Evolutionary conservation across 2,797 vertebrate genomes (phyloP), one percentile per base, ranked within the genome.

Genomic region (Chrysocyon brachyurus): DNA sequence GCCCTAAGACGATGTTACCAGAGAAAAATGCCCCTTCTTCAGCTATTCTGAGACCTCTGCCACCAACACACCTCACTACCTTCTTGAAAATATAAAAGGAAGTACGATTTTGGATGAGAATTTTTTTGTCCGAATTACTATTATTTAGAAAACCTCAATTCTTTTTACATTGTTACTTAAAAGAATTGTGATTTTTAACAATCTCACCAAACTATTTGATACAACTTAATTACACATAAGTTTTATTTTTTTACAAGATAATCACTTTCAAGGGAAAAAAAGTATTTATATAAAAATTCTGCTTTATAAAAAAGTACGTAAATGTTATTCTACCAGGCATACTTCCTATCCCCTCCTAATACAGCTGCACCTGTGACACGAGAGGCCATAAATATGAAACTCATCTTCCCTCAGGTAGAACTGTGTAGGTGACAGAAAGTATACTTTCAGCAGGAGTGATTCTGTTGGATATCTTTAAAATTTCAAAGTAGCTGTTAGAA

Each of bases 151-250:
- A 97, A 92, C 85, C 26, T 77, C 16, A 31, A 72, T 85, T 61
- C 36, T 82, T 87, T 87, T 83, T 57, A 97, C 85, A 66, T 82
- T 95, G 89, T 87, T 91, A 86, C 26, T 91, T 92, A 59, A 63
- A 94, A 92, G 90, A 95, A 95, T 46, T 96, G 52, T 82, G 22
- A 88, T 85, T 97, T 97, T 88, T 94, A 86, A 89, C 52, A 46
- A 94, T 66, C 86, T 86, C 70, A 66, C 56, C 86, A 78, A 93
- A 82, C 64, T n/a, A 93, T 68, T 12, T 86, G 52, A 87, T 87
- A 79, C 1, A 73, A 77, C 14, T 91, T 90, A 93, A 94, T 94
- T 84, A 92, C 31, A 66, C 31, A 1, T 52, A 77, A 21, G 24
- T 49, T 28, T 52, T 49, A 26, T 63, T 59, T 63, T 64, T 87